Evolutionary conservation across 23 tunicate species (phyloP).

Genomic region (Ascidia mentula): DNA sequence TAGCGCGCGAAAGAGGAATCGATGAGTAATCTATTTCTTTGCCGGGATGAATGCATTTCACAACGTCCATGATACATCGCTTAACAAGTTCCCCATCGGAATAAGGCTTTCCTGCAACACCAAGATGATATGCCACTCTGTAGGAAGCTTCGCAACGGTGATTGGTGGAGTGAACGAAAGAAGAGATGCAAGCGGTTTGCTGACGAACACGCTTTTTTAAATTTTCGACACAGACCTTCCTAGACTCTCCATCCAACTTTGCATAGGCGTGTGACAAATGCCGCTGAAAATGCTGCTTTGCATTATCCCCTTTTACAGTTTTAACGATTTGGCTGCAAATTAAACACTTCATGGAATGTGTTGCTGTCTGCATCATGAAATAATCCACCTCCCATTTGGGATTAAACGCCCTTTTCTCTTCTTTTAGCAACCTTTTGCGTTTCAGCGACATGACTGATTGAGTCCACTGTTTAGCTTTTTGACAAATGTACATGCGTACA

Average conservation of each 20-base stretch:
- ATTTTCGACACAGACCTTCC: slow-evolving; percentile 12
- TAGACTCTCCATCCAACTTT: neutral
- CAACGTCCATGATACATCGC: slow-evolving; percentile 27
- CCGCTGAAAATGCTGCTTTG: too few relatives aligned
- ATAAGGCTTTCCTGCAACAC: slow-evolving; percentile 28
- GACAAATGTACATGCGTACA: too few relatives aligned
- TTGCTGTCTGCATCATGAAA: too few relatives aligned
- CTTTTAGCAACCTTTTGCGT: too few relatives aligned
- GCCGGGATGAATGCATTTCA: slow-evolving; percentile 45
- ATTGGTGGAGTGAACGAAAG: slow-evolving; percentile 27
- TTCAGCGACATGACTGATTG: too few relatives aligned
- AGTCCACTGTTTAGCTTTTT: too few relatives aligned
- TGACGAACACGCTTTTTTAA: slow-evolving; percentile 31
- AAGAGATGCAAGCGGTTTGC: slow-evolving; percentile 33
- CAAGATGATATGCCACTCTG: slow-evolving; percentile 54
- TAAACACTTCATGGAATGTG: too few relatives aligned
- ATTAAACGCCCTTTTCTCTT: too few relatives aligned
- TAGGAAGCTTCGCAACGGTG: slow-evolving; percentile 36
- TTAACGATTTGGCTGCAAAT: too few relatives aligned
- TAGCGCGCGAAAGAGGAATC: slow-evolving; percentile 28
- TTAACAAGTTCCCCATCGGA: slow-evolving; percentile 19
- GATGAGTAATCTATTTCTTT: slow-evolving; percentile 32
- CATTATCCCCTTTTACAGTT: too few relatives aligned
- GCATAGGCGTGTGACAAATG: too few relatives aligned
- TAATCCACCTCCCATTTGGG: too few relatives aligned